A percentile compares a stretch with the other conserved stretches of the same genome.
Conservation (phyloP, 2,888 invertebrate genomes). For the Eupithecia subfuscata region DNA sequence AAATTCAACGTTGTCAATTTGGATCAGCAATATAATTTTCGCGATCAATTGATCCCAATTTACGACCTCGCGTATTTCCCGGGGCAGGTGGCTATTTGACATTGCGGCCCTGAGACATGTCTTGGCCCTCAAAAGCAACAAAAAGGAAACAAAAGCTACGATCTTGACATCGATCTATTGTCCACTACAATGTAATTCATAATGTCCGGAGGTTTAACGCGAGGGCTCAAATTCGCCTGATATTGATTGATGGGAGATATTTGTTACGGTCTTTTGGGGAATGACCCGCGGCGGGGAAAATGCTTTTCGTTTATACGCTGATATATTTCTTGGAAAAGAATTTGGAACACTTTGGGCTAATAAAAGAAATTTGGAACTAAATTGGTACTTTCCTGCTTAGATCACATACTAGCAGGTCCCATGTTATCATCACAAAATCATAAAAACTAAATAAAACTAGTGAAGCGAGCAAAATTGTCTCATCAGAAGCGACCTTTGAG, state of each 20-base stretch:
- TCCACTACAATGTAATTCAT: conserved; percentile 56
- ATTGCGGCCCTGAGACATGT: conserved; percentile 42
- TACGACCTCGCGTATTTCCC: conserved; percentile 49
- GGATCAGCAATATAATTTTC: conserved; percentile 26
- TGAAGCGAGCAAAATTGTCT: neutral
- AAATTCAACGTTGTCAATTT: neutral
- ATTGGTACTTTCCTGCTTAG: neutral
- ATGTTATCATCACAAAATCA: neutral
- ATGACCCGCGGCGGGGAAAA: conserved; percentile 37
- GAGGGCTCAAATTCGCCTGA: conserved; percentile 56
- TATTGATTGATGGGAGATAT: conserved; percentile 62
- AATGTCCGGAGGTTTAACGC: conserved; percentile 40
- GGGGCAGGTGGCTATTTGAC: conserved; percentile 1
- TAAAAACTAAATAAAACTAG: neutral
- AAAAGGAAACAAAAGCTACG: conserved; percentile 65
- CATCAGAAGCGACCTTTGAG: conserved; percentile 49
- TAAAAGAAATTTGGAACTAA: conserved; percentile 7
- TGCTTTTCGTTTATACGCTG: conserved; percentile 34
- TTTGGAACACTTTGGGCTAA: conserved; percentile 19
- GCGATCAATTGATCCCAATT: conserved; percentile 43
- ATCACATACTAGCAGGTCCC: neutral
- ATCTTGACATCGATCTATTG: conserved; percentile 74
- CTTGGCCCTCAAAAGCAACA: conserved; percentile 65
- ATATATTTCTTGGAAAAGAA: conserved; percentile 22
- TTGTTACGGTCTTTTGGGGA: conserved; percentile 54